These are phyloP conservation scores for Ceramica pisi DNA, from an alignment of 2,888 invertebrate genomes.

Conservation along the genomic window DNA sequence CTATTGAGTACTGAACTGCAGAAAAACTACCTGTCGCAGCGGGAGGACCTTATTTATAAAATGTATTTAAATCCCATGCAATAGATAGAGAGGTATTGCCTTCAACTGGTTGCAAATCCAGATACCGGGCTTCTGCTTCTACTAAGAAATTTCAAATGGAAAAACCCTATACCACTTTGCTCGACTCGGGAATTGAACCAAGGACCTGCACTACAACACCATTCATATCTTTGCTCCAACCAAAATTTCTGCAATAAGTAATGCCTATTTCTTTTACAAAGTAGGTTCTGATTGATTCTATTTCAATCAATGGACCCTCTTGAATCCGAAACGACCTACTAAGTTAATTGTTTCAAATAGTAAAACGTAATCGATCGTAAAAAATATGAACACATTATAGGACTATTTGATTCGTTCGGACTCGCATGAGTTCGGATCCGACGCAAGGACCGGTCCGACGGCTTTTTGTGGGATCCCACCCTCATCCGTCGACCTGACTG, in stretches of 20 bases:
- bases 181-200: not conserved
- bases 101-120: not conserved
- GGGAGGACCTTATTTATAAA: no score
- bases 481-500: slow-evolving; percentile 81
- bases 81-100: not conserved
- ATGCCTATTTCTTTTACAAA: not conserved
- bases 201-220: not conserved
- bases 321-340: not conserved
- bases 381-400: slow-evolving; percentile 80
- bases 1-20: no score
- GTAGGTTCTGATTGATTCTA: not conserved
- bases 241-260: not conserved
- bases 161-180: not conserved
- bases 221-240: not conserved
- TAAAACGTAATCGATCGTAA: slow-evolving; percentile 75
- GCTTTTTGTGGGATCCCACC: slow-evolving; percentile 88
- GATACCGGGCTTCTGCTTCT: accelerated
- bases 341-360: slow-evolving; percentile 49
- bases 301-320: not conserved
- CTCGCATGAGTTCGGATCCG: slow-evolving; percentile 78
- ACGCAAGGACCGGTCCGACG: slow-evolving; percentile 83
- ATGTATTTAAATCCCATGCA: no score
- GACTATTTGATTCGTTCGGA: slow-evolving; percentile 79
- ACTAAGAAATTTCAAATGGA: not conserved
- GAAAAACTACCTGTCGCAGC: no score